Conservation (phyloP, 2,113 vertebrate species). For the Paramisgurnus dabryanus region DNA sequence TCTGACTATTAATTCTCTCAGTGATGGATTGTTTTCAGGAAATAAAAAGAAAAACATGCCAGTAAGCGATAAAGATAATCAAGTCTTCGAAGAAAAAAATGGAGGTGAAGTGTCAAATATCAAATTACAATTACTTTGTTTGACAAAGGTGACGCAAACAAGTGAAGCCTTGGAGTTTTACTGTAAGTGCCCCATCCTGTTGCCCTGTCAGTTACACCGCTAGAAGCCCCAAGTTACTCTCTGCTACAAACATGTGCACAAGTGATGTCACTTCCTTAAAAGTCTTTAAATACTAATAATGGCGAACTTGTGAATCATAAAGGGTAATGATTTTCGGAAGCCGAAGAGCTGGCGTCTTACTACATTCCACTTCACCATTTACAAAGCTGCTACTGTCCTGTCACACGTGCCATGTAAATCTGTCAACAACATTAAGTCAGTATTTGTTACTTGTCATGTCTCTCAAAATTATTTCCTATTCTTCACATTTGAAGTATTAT, state of each 20-base stretch:
- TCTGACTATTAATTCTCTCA: too few relatives aligned
- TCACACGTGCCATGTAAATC: neutral
- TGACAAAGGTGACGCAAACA: neutral
- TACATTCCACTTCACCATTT: neutral
- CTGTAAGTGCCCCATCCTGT: neutral
- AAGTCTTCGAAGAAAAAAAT: neutral
- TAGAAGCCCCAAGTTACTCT: neutral
- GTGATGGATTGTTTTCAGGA: too few relatives aligned
- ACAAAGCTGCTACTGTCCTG: neutral
- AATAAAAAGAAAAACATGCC: too few relatives aligned
- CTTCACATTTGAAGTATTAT: too few relatives aligned
- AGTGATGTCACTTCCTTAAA: neutral
- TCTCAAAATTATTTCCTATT: too few relatives aligned
- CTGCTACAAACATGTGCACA: neutral
- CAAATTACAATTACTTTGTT: neutral
- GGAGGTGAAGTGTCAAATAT: neutral
- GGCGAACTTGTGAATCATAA: neutral
- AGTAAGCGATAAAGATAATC: too few relatives aligned
- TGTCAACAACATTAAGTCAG: too few relatives aligned
- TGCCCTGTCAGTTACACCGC: slow-evolving; percentile 5
- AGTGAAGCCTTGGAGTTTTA: neutral
- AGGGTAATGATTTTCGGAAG: neutral
- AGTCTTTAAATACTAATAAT: neutral
- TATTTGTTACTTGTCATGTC: too few relatives aligned
- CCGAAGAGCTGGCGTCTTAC: neutral